A percentile compares a stretch with the other conserved stretches of the same genome.
phyloP scores from a whole-genome alignment of 2,797 vertebrate genomes.

The Schizothorax lantsangensis region DNA sequence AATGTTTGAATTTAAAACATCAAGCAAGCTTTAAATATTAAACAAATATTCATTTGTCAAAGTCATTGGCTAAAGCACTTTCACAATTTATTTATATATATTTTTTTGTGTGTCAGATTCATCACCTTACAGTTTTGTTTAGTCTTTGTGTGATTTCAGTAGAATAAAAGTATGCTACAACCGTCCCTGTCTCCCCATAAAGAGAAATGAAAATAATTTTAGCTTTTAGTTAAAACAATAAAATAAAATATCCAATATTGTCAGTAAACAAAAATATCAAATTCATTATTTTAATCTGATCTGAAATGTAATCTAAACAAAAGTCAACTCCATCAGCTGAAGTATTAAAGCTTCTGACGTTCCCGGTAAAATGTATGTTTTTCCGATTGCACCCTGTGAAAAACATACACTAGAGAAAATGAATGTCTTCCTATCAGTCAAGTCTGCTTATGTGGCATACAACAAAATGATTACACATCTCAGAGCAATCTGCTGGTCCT shows the following conservation, averaged over 20 bases:
- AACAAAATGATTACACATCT: conserved; percentile 82
- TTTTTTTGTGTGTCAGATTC: not conserved
- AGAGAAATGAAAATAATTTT: not conserved
- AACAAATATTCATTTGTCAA: not conserved
- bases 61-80: not conserved
- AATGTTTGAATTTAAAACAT: not conserved
- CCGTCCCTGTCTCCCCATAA: not conserved
- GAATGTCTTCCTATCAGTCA: conserved; percentile 62
- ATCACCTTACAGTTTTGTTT: not conserved
- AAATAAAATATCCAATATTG: not conserved
- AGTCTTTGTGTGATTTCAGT: not conserved
- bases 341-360: not conserved
- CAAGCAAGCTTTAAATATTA: not conserved
- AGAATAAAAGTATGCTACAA: not conserved
- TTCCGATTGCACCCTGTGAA: conserved; percentile 48
- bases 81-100: not conserved
- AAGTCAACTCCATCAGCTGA: not conserved
- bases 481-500: conserved; percentile 80
- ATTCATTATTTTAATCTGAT: too few species aligned
- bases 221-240: not conserved
- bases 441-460: conserved; percentile 79
- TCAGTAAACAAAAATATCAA: not conserved
- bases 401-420: conserved; percentile 62
- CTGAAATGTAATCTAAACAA: not conserved
- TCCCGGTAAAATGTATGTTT: conserved; percentile 14